Conservation (phyloP, 1,140 invertebrate species). For the Heliconius congener region DNA sequence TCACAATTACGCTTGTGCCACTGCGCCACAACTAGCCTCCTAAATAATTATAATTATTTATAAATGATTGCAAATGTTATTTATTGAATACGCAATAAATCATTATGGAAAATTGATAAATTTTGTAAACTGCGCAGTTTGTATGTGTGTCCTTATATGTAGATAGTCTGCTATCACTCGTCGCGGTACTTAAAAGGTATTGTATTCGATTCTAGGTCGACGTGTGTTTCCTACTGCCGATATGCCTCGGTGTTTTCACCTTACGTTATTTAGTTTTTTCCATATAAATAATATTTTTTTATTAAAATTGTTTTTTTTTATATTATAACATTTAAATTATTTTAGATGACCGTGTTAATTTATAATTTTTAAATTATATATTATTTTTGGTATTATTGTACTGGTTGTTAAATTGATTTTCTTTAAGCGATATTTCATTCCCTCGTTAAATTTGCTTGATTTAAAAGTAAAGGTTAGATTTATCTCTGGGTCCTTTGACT, state of each 20-base stretch:
- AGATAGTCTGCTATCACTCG: slow-evolving; percentile 15
- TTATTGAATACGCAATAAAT: not conserved
- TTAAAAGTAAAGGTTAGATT: too few relatives aligned
- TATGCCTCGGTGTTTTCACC: not conserved
- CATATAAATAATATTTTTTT: not conserved
- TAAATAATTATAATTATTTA: too few relatives aligned
- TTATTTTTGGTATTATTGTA: not conserved
- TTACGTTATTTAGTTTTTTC: slow-evolving; percentile 17
- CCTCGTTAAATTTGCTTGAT: too few relatives aligned
- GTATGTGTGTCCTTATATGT: slow-evolving; percentile 29
- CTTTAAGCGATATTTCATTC: too few relatives aligned
- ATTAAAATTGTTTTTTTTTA: too few relatives aligned
- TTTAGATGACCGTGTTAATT: too few relatives aligned
- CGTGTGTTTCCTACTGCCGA: slow-evolving; percentile 33
- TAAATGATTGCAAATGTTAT: too few relatives aligned
- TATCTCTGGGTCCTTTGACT: too few relatives aligned
- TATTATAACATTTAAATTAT: too few relatives aligned
- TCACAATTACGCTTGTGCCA: too few relatives aligned
- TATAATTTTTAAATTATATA: too few relatives aligned
- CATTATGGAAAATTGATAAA: slow-evolving; percentile 14
- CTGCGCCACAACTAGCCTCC: too few relatives aligned
- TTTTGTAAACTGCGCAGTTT: slow-evolving; percentile 23
- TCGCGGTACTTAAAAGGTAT: slow-evolving; percentile 39
- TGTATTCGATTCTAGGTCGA: slow-evolving; percentile 44
- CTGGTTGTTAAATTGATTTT: not conserved